A percentile compares a stretch with the other conserved stretches of the same genome.
phyloP scores from a whole-genome alignment of 53 echinoderm and acorn worm genomes.

The Crossaster papposus region DNA sequence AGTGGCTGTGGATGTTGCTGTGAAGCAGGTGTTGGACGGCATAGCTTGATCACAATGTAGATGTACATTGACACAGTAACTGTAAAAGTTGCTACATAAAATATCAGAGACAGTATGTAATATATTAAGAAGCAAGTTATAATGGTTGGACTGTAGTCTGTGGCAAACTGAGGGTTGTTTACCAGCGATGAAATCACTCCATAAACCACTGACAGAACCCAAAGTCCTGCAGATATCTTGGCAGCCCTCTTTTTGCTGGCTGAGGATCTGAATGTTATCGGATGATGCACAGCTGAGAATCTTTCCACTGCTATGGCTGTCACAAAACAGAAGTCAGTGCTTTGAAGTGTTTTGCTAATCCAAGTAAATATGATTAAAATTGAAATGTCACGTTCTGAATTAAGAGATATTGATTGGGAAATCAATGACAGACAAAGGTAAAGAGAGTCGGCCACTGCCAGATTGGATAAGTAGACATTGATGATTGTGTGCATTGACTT shows the following conservation, averaged over 20 bases:
- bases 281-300: neutral
- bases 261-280: neutral
- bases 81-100: neutral
- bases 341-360: neutral
- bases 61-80: neutral
- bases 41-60: neutral
- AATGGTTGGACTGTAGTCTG: neutral
- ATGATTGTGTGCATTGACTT: neutral
- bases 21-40: neutral
- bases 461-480: slow-evolving; percentile 4
- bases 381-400: neutral
- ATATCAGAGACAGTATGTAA: no score
- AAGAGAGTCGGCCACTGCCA: neutral
- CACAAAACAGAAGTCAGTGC: neutral
- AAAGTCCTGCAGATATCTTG: neutral
- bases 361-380: neutral
- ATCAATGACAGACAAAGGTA: neutral
- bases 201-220: neutral
- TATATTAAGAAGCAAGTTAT: no score
- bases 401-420: neutral
- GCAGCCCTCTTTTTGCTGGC: neutral
- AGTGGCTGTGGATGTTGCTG: neutral
- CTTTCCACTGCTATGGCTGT: neutral
- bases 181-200: neutral
- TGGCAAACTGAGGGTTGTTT: neutral